Percentiles rank a stretch among this genome's conserved stretches.
These are phyloP conservation scores for Protobothrops mucrosquamatus DNA, from an alignment of 2,113 vertebrate species.

Conservation along the genomic window DNA sequence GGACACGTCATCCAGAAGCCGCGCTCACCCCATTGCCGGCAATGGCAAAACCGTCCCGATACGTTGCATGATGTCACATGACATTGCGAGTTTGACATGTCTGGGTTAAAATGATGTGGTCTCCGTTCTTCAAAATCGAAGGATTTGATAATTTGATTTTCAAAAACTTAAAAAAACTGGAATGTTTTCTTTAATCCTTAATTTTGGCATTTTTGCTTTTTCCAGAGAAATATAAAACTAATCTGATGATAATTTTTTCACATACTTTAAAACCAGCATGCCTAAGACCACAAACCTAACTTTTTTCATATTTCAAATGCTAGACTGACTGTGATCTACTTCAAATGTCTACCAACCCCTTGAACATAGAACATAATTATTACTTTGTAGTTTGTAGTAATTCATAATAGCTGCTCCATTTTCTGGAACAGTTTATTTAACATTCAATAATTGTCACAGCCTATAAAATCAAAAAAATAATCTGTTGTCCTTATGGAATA, in stretches of 20 bases:
- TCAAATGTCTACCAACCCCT: background rate
- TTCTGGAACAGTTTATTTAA: background rate
- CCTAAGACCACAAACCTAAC: background rate
- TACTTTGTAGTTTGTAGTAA: background rate
- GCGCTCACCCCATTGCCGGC: no score
- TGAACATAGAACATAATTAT: background rate
- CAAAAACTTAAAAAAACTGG: slow-evolving; percentile 15
- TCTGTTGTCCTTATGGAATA: background rate
- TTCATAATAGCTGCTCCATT: background rate
- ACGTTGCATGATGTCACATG: no score
- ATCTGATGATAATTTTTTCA: slow-evolving; percentile 18
- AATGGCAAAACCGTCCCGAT: no score
- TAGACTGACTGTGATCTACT: background rate
- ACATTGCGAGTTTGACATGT: no score
- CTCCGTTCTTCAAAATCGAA: background rate
- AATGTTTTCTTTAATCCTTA: slow-evolving; percentile 3
- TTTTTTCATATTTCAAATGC: slow-evolving; percentile 4
- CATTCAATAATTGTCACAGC: background rate
- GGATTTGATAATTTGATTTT: slow-evolving; percentile 5
- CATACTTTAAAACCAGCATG: slow-evolving; percentile 8
- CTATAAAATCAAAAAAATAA: background rate
- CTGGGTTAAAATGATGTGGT: background rate
- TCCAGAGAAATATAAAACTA: slow-evolving; percentile 17
- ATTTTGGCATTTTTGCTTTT: slow-evolving; percentile 28
- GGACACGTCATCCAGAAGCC: no score